Evolutionary conservation across 1,140 invertebrate genomes (phyloP).

Genomic region (Trichomalopsis sarcophagae): DNA sequence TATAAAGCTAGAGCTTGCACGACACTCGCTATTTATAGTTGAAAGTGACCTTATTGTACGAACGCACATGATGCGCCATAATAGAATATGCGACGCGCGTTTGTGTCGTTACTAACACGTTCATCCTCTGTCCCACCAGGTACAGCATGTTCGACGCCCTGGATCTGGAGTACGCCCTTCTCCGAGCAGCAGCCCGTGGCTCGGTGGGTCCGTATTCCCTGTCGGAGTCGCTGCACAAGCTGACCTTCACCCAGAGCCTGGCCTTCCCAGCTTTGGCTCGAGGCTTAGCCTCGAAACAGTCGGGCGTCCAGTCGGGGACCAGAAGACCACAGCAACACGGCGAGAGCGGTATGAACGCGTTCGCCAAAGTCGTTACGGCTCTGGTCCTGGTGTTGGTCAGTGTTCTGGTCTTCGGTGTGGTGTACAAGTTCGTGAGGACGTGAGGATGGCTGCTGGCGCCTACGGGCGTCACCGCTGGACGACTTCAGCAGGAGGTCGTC

Average conservation of each 20-base stretch:
- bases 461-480: slow-evolving; percentile 59
- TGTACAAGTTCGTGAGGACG: slow-evolving; percentile 85
- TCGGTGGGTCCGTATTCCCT: slow-evolving; percentile 84
- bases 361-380: slow-evolving; percentile 83
- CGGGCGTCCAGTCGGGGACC: slow-evolving; percentile 52
- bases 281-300: slow-evolving; percentile 80
- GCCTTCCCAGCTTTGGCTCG: slow-evolving; percentile 84
- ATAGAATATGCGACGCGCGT: not conserved
- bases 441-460: slow-evolving; percentile 85
- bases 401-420: slow-evolving; percentile 83
- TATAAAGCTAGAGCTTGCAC: not conserved
- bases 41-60: not conserved
- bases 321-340: slow-evolving; percentile 77
- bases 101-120: not conserved
- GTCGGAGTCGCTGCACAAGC: slow-evolving; percentile 83
- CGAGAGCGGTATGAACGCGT: slow-evolving; percentile 81
- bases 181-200: slow-evolving; percentile 81
- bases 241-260: slow-evolving; percentile 85
- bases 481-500: slow-evolving; percentile 23
- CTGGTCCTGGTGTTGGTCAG: slow-evolving; percentile 82
- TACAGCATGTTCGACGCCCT: slow-evolving; percentile 84
- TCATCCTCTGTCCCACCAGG: slow-evolving; percentile 54
- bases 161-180: slow-evolving; percentile 82
- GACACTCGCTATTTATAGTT: not conserved
- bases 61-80: not conserved